A percentile compares a stretch with the other conserved stretches of the same genome.
Evolutionary conservation across 1,140 invertebrate genomes (phyloP).

Genomic region (Cydia splendana): DNA sequence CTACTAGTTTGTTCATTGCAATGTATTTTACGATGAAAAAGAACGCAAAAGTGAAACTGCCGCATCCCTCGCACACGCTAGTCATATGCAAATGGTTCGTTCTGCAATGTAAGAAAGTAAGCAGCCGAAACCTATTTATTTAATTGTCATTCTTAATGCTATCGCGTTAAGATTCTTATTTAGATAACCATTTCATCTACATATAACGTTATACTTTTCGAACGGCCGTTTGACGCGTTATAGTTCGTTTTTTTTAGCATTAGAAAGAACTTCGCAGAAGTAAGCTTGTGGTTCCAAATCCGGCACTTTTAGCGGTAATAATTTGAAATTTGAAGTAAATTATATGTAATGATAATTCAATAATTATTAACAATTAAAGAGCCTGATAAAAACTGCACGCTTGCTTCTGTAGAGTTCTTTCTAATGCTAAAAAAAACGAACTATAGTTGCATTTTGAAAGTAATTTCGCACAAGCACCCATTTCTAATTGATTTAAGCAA

Average conservation of each 20-base stretch:
- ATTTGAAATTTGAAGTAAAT: too few species aligned
- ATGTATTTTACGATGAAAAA: neutral
- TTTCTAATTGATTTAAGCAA: neutral
- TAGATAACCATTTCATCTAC: neutral
- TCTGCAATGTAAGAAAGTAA: neutral
- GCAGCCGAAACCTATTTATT: neutral
- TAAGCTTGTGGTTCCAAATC: too few species aligned
- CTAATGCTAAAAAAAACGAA: too few species aligned
- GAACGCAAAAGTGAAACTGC: neutral
- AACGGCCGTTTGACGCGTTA: neutral
- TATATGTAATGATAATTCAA: too few species aligned
- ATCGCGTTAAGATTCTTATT: neutral
- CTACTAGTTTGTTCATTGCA: neutral
- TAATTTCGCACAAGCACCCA: neutral
- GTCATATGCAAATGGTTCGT: slow-evolving; percentile 3
- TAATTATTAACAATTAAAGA: too few species aligned
- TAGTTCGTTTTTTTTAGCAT: too few species aligned
- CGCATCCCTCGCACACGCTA: slow-evolving; percentile 3
- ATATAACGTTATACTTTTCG: neutral
- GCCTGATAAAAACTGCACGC: too few species aligned
- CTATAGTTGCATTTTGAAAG: slow-evolving; percentile 13
- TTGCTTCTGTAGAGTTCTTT: too few species aligned
- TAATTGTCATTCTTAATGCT: neutral
- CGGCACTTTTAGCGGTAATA: too few species aligned
- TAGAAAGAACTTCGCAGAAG: too few species aligned